These are phyloP conservation scores for Dryomyza anilis DNA, from an alignment of 2,888 invertebrate species.

Conservation along the genomic window DNA sequence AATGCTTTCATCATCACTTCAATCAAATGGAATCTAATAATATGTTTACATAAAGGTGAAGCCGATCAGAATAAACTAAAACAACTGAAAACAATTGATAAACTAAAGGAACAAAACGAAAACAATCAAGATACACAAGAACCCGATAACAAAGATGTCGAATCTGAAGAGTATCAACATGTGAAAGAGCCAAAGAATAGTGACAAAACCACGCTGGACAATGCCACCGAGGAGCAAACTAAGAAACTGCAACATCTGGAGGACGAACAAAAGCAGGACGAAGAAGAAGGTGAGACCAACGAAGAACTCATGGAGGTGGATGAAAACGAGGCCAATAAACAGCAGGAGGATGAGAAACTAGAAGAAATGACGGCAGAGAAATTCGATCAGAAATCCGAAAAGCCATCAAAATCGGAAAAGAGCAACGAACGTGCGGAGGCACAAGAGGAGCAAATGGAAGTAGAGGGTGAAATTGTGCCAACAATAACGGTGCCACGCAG, in stretches of 20 bases:
- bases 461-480: conserved; percentile 76
- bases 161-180: conserved; percentile 78
- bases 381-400: conserved; percentile 56
- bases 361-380: conserved; percentile 63
- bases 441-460: conserved; percentile 63
- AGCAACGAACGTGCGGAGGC: conserved; percentile 62
- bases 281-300: conserved; percentile 62
- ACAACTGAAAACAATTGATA: conserved; percentile 64
- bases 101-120: conserved; percentile 58
- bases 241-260: conserved; percentile 66
- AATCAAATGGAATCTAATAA: no score
- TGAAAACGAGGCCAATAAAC: conserved; percentile 60
- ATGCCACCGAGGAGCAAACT: conserved; percentile 83
- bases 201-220: conserved; percentile 75
- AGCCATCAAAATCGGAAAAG: conserved; percentile 58
- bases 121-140: conserved; percentile 59
- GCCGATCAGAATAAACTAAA: conserved; percentile 57
- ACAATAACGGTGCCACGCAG: conserved; percentile 74
- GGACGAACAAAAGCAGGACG: conserved; percentile 66
- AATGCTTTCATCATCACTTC: background rate
- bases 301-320: conserved; percentile 58
- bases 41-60: no score
- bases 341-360: conserved; percentile 39
- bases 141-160: conserved; percentile 63
- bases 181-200: conserved; percentile 78